phyloP scores from a whole-genome alignment of 2,113 vertebrate species.

The Erythrolamprus reginae region DNA sequence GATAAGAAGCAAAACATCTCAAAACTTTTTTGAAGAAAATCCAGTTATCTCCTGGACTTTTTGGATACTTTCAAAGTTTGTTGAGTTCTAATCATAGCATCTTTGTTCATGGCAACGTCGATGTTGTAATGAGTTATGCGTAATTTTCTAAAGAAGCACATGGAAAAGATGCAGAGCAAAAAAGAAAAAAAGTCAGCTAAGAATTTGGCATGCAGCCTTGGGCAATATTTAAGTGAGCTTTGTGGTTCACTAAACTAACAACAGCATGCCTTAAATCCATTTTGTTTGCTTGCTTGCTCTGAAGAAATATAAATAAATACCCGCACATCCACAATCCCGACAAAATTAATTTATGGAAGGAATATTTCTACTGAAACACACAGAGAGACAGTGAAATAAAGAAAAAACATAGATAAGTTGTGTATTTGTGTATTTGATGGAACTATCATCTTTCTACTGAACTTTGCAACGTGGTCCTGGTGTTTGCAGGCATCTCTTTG shows the following conservation, averaged over 20 bases:
- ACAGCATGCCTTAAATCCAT: neutral
- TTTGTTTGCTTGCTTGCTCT: neutral
- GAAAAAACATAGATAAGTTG: neutral
- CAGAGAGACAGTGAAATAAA: neutral
- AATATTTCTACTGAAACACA: neutral
- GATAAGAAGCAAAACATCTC: no score
- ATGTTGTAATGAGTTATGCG: neutral
- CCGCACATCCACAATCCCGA: neutral
- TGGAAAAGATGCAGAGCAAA: neutral
- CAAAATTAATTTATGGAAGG: neutral
- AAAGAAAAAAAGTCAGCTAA: neutral
- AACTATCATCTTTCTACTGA: neutral
- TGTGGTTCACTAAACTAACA: constrained; percentile 7
- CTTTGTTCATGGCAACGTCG: neutral
- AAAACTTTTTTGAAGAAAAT: no score
- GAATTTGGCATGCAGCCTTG: neutral
- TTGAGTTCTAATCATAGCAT: neutral
- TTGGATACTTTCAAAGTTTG: neutral
- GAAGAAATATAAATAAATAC: neutral
- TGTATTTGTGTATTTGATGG: neutral
- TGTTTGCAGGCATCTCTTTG: neutral
- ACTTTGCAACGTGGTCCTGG: neutral
- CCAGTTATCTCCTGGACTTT: no score
- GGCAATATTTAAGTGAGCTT: neutral
- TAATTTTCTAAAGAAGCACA: neutral